Evolutionary conservation across 1,140 invertebrate genomes (phyloP), one percentile per base, ranked within the genome.

Genomic region (Drosophila repletoides): DNA sequence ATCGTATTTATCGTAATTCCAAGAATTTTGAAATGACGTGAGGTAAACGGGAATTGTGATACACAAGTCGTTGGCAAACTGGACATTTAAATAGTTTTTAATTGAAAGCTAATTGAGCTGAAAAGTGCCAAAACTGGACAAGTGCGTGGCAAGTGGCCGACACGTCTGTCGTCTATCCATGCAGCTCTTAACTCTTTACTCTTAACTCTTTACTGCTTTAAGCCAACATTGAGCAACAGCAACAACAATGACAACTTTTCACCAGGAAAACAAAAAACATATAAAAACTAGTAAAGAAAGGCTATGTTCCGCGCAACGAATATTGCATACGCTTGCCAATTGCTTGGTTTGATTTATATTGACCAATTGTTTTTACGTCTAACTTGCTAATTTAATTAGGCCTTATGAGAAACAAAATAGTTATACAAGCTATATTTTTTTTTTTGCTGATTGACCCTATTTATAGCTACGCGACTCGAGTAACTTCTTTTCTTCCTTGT

Each of bases 81-180:
- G 22, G 31, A 74, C n/a, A n/a, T 84, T 74, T 64, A 77, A 84
- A 84, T 84, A 67, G 49, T 71, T 49, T 84, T 68, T 65, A 79
- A 79, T 79, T 79, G 66, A 70, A 61, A 75, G 64, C 79, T 84
- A 79, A 84, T 84, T 84, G 79, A 58, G 19, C 40, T 36, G 26
- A 66, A 68, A 41, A 46, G 36, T 45, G 26, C 56, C 60, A 71
- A 66, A 71, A 59, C 65, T 52, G 29, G 70, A 74, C 55, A 65
- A 51, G 43, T 29, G 51, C 64, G 12, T 34, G 74, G 41, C 36
- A 49, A 21, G 17, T 56, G 51, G 53, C 34, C 41, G 48, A 33
- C 68, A 56, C 22, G 26, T 14, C 59, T 56, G 22, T 53, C 59
- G 55, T 40, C 58, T 52, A 17, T 40, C 36, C 9, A 46, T 26